phyloP scores from a whole-genome alignment of 1,140 invertebrate species.

The Brachionus angularis region DNA sequence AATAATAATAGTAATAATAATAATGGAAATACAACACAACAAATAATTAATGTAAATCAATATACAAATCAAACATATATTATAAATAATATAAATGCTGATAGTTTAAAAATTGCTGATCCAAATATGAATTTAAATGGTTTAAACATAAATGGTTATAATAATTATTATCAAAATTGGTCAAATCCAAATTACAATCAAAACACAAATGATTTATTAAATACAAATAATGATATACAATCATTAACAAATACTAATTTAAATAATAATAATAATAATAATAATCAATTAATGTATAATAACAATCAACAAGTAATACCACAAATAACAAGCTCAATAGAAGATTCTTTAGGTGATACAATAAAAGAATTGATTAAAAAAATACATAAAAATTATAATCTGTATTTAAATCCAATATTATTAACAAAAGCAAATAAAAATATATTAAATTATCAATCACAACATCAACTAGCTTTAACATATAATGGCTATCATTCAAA shows the following conservation, averaged over 20 bases:
- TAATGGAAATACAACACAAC: neutral
- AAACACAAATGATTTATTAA: no score
- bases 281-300: no score
- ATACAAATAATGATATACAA: neutral
- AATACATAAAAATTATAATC: constrained; percentile 20
- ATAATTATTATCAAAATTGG: no score
- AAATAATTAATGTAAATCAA: constrained; percentile 35
- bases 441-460: neutral
- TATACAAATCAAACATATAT: constrained; percentile 40
- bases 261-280: constrained; percentile 2
- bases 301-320: neutral
- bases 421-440: neutral
- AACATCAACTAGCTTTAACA: constrained; percentile 2
- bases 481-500: constrained; percentile 18
- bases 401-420: constrained; percentile 13
- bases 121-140: neutral
- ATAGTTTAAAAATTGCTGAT: neutral
- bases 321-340: constrained; percentile 5
- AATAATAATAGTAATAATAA: no score
- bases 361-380: constrained; percentile 30
- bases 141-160: constrained; percentile 16
- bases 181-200: no score
- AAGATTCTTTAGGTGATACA: constrained; percentile 12
- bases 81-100: constrained; percentile 27
- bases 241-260: neutral